Conservation (phyloP, 2,113 vertebrate species). For the Trichechus manatus region DNA sequence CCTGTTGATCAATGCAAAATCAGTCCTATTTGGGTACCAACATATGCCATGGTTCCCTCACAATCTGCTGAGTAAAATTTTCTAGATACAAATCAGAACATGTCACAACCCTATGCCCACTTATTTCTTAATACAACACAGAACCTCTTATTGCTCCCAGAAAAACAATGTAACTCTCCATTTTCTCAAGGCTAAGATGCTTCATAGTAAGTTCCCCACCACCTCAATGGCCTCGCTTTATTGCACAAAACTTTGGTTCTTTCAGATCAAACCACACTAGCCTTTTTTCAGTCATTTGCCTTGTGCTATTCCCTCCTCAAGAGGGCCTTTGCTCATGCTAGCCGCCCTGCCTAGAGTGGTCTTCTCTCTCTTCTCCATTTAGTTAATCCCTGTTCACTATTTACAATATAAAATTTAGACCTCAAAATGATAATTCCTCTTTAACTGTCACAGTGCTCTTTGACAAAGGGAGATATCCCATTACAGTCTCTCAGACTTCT, state of each 20-base stretch:
- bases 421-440: background rate
- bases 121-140: background rate
- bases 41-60: background rate
- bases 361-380: background rate
- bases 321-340: background rate
- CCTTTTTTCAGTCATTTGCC: background rate
- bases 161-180: background rate
- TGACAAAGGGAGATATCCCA: background rate
- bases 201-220: background rate
- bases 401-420: background rate
- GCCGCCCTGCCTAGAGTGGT: background rate
- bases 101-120: background rate
- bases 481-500: background rate
- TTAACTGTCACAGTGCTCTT: background rate
- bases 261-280: fast-evolving
- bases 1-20: background rate
- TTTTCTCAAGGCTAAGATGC: background rate
- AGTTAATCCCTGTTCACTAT: background rate
- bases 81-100: background rate
- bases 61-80: background rate
- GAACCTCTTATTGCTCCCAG: no score
- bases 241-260: background rate
- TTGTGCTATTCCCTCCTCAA: background rate
- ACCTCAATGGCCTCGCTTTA: background rate
- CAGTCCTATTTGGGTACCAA: no score